Evolutionary conservation across 1,140 invertebrate genomes (phyloP).

Genomic region (Drosophila murphyi): DNA sequence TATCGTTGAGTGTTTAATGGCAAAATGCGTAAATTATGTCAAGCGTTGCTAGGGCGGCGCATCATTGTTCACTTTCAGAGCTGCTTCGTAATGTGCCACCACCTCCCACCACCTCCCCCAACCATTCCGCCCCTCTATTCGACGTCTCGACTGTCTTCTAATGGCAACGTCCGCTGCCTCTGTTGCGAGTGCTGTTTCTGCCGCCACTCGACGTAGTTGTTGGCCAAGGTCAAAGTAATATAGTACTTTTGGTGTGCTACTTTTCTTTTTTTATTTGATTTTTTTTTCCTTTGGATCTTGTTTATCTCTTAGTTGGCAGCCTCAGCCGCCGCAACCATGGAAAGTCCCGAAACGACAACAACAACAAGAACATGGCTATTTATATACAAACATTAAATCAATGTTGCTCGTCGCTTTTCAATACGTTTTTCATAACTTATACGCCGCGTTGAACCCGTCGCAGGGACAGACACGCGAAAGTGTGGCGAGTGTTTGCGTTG

Average conservation of each 20-base stretch:
- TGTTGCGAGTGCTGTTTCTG: neutral
- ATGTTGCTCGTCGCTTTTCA: constrained; percentile 71
- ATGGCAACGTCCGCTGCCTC: constrained; percentile 52
- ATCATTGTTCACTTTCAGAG: constrained; percentile 61
- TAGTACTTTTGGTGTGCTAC: constrained; percentile 28
- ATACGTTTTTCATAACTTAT: constrained; percentile 71
- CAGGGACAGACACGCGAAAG: constrained; percentile 30
- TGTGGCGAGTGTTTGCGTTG: constrained; percentile 17
- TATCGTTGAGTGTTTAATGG: constrained; percentile 73
- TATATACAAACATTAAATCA: constrained; percentile 69
- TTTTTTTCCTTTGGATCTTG: constrained; percentile 3
- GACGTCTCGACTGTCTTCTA: constrained; percentile 40
- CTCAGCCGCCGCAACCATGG: constrained; percentile 18
- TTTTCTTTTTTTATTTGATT: constrained; percentile 8
- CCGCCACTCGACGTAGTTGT: constrained; percentile 2
- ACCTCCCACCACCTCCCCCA: neutral
- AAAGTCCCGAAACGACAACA: constrained; percentile 11
- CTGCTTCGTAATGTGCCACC: neutral
- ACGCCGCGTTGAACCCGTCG: constrained; percentile 61
- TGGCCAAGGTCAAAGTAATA: constrained; percentile 44
- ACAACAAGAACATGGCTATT: constrained; percentile 13
- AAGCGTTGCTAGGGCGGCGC: constrained; percentile 46
- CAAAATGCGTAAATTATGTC: constrained; percentile 83
- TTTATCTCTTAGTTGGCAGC: constrained; percentile 29
- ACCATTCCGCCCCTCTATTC: neutral